Base-by-base conservation (phyloP, 1,140 invertebrate genomes). In the Adelges cooleyi region DNA sequence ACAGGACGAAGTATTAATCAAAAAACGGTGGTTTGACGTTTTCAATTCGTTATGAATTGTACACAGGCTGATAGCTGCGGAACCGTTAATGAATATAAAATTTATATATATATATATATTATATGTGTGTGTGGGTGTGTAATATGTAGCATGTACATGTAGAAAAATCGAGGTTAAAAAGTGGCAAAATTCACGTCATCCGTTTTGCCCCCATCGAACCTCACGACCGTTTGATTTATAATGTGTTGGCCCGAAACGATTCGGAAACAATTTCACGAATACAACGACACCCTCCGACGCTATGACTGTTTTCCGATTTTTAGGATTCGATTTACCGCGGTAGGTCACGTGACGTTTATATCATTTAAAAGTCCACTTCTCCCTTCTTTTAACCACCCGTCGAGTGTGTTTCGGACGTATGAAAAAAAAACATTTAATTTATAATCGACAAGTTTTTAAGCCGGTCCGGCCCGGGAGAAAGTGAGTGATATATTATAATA, bases 11-110 rank as follows among this genome's bases (percentile, higher is more conserved):
- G 40, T 56, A 56, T 56, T 56, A 54, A 56, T 56, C 53, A 56
- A 56, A 56, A 54, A 56, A 56, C 38, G n/a, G 53, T n/a, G 10
- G 53, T 54, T 54, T 56, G 53, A 56, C 33, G 33, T 40, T 56
- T 56, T 56, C 53, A 44, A 56, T 56, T 56, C 53, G 25, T 56
- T 23, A 44, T 15, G 6, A 29, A 9, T 53, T 51, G 23, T 53
- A 20, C 20, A 11, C 11, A 1, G 29, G 15, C n/a, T 42, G n/a
- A 38, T 3, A 33, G 11, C 5, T 33, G 29, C 11, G 29, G 29
- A 33, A 33, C 11, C n/a, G n/a, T n/a, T n/a, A n/a, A n/a, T n/a
- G n/a, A n/a, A n/a, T n/a, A n/a, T n/a, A n/a, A n/a, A n/a, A n/a
- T n/a, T n/a, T n/a, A n/a, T n/a, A n/a, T n/a, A n/a, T n/a, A n/a